Base-by-base conservation (phyloP, 2,113 vertebrate genomes). In the Mus pahari region DNA sequence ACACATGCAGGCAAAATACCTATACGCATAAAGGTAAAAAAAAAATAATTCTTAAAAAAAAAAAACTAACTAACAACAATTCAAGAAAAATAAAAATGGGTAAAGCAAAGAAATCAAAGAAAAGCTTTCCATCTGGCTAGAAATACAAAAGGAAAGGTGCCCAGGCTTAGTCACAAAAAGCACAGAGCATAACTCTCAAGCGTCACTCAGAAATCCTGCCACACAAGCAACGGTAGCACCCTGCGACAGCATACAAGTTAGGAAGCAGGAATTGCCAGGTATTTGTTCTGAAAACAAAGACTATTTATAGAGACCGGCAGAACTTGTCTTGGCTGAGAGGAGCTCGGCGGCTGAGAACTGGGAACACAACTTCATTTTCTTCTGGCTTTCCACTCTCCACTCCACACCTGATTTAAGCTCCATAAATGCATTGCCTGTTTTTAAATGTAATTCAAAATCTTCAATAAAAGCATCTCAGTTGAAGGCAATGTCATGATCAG, bases 71-170 rank as follows among this genome's bases (percentile, higher is more conserved):
- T 39, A 70, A 39, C 33, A 83, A 77, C 48, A 94, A 71, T 55
- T 45, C 70, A 91, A 68, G 55, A 5, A 12, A 36, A 50, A 53
- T 13, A 66, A 91, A 90, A 53, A 8, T 42, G 16, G 5, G 9
- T n/a, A 91, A 79, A 55, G 14, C 55, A 87, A 96, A 91, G 33
- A 14, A 55, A 62, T 91, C 68, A 55, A 24, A n/a, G 62, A 75
- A 89, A 36, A 86, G 42, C 11, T 70, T 13, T 36, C n/a, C 6
- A 26, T 22, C 50, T 53, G 9, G 9, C 42, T 66, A 42, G 5
- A 22, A 64, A 84, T 45, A 33, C 16, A 64, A 45, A 84, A 58
- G 5, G 1, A 71, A 71, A n/a, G 55, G 60, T 31, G 39, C 14
- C 24, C 14, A 9, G 1, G 24, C 33, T 33, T 16, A 33, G 14